Evolutionary conservation across 1,140 invertebrate genomes (phyloP).

Genomic region (Formica selysi): DNA sequence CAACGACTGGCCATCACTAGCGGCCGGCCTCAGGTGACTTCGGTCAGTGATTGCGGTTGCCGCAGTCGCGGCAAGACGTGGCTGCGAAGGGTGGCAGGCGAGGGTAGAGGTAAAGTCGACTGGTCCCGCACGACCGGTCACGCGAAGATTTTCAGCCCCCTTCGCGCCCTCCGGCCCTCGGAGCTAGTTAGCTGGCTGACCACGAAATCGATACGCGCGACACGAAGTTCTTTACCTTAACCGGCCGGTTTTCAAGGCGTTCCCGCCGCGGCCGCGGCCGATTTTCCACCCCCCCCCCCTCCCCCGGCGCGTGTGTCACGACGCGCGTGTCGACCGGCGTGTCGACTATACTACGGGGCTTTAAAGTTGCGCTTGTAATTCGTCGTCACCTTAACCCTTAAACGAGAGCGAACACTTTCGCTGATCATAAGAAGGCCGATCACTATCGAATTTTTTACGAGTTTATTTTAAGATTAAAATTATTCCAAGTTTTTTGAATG

Average conservation of each 20-base stretch:
- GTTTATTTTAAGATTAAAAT: slow-evolving; percentile 28
- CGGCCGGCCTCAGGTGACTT: slow-evolving; percentile 70
- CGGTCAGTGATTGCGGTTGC: slow-evolving; percentile 80
- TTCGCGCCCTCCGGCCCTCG: slow-evolving; percentile 70
- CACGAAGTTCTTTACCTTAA: slow-evolving; percentile 78
- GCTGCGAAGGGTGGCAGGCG: slow-evolving; percentile 60
- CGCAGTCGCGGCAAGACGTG: slow-evolving; percentile 74
- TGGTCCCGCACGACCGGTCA: slow-evolving; percentile 76
- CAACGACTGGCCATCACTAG: slow-evolving; percentile 75
- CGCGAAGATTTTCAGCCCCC: slow-evolving; percentile 81
- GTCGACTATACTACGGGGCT: neutral
- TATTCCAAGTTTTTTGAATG: neutral
- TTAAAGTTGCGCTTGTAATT: slow-evolving; percentile 58
- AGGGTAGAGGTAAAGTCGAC: slow-evolving; percentile 75
- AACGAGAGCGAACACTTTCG: slow-evolving; percentile 35
- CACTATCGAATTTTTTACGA: slow-evolving; percentile 1
- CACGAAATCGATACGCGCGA: slow-evolving; percentile 80
- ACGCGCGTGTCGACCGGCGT: slow-evolving; percentile 17
- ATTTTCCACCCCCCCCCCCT: neutral
- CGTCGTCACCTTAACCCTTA: slow-evolving; percentile 47
- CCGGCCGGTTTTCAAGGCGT: slow-evolving; percentile 66
- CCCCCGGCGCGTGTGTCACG: neutral
- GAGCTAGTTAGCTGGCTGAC: slow-evolving; percentile 60
- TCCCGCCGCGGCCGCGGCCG: slow-evolving; percentile 41
- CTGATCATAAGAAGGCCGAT: slow-evolving; percentile 24